Evolutionary conservation across 2,113 vertebrate species (phyloP), one percentile per base, ranked within the genome.

Genomic region (Garra rufa): DNA sequence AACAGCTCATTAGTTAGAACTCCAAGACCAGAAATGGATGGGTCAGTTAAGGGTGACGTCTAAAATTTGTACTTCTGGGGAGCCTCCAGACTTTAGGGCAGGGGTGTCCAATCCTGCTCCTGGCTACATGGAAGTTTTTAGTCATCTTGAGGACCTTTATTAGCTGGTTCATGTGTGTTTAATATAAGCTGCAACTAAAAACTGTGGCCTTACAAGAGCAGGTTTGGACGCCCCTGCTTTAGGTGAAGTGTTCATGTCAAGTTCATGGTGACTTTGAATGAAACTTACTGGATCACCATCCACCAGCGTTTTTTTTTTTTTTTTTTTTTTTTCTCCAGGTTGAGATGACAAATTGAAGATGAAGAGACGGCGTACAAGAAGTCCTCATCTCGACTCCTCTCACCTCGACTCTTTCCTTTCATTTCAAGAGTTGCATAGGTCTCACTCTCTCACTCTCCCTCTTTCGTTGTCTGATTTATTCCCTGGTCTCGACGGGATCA

Each of bases 391-490:
- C n/a, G 26, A 48, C n/a, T n/a, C n/a, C n/a, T n/a, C 65, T 69
- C 30, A 10, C 21, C 71, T 48, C n/a, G 67, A 70, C 38, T 11
- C 38, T 55, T 9, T 57, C 21, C 21, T 59, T 59, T 46, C 2
- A 8, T 73, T 46, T 73, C 21, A 41, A 46, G 41, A 15, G 24
- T n/a, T 14, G 7, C 52, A 57, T 28, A 75, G 14, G 63, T 82
- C 87, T 84, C 57, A n/a, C 89, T 90, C 90, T 87, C 89, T 41
- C 43, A 30, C 50, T 63, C 10, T 85, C 41, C 11, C 75, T 77
- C 48, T 50, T 55, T 76, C 10, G 21, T 63, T 88, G 89, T 91
- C 92, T 94, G 93, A 98, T 97, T 96, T 96, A 97, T 95, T 90
- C 89, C 84, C 86, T 92, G 92, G 77, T 57, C 85, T 92, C 88